Evolutionary conservation across 2,888 invertebrate genomes (phyloP), one percentile per base, ranked within the genome.

Genomic region (Scrobipalpa costella): DNA sequence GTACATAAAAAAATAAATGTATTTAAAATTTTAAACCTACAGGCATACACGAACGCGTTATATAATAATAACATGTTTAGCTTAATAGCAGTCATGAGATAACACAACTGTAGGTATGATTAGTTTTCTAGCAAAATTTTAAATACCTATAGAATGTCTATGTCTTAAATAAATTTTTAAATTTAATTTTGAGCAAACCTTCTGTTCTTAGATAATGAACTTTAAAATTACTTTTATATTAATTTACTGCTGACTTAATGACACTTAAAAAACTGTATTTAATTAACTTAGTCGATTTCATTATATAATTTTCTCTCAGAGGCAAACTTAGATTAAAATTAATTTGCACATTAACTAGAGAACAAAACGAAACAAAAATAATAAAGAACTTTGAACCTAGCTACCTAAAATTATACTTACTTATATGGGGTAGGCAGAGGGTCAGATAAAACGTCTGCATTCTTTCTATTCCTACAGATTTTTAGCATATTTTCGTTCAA

Each of bases 171-270:
- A 5, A 44, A 44, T n/a, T 44, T 15, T 15, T 44, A 5, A 27
- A 44, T 44, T n/a, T 7, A 44, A 44, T 15, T n/a, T 44, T 15
- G n/a, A 15, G 44, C 44, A 6, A 44, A 44, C 7, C 44, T n/a
- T 44, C 44, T n/a, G 15, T 15, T 5, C 44, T 44, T 15, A 52
- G 50, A 52, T 52, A 52, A 21, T 52, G 13, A 21, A 52, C 50
- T 21, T 52, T 17, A 21, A 52, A 21, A 52, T 21, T 13, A 52
- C 50, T 52, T 52, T 52, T 21, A 44, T n/a, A 44, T 44, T n/a
- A 44, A 44, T 44, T 44, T 44, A 44, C 44, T 44, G 44, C 44
- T 44, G 21, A 21, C 50, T 52, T 13, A 27, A 52, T 21, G 50
- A 13, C 19, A 21, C 50, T 52, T 52, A 52, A 21, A 11, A 19